Evolutionary conservation across 2,113 vertebrate species (phyloP).

Genomic region (Empidonax traillii): DNA sequence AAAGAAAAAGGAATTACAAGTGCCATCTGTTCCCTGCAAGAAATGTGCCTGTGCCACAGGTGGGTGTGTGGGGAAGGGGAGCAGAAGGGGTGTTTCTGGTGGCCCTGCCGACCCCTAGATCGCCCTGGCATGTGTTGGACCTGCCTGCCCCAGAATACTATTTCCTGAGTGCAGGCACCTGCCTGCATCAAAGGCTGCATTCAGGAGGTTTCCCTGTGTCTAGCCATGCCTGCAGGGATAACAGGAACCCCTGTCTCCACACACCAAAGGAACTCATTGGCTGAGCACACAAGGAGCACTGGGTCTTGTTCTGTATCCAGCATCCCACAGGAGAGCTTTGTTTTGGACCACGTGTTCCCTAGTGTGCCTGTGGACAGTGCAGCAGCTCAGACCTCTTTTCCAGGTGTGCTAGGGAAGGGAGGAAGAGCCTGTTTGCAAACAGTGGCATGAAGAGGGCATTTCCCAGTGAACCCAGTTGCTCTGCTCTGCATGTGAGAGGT

Average conservation of each 20-base stretch:
- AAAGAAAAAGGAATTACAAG: slow-evolving; percentile 50
- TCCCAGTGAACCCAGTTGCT: background rate
- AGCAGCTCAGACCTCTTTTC: background rate
- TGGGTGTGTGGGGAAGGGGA: background rate
- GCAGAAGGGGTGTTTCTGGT: background rate
- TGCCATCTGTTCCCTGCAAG: slow-evolving; percentile 8
- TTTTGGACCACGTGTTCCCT: background rate
- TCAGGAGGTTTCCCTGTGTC: background rate
- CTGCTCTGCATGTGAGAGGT: background rate
- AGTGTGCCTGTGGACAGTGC: background rate
- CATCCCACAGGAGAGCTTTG: fast-evolving
- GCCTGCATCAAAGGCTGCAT: background rate
- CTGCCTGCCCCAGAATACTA: background rate
- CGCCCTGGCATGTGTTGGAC: background rate
- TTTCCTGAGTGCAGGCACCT: background rate
- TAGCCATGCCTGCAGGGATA: background rate
- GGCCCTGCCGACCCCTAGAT: background rate
- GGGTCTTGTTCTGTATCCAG: background rate
- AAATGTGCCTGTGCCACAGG: slow-evolving; percentile 5
- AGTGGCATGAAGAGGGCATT: background rate
- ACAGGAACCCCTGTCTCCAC: background rate
- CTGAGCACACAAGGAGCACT: background rate
- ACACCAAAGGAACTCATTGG: background rate
- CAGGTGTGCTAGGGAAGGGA: background rate
- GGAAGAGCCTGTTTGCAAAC: background rate